Evolutionary conservation across 2,888 invertebrate genomes (phyloP).

Genomic region (Cantharis flavilabris): DNA sequence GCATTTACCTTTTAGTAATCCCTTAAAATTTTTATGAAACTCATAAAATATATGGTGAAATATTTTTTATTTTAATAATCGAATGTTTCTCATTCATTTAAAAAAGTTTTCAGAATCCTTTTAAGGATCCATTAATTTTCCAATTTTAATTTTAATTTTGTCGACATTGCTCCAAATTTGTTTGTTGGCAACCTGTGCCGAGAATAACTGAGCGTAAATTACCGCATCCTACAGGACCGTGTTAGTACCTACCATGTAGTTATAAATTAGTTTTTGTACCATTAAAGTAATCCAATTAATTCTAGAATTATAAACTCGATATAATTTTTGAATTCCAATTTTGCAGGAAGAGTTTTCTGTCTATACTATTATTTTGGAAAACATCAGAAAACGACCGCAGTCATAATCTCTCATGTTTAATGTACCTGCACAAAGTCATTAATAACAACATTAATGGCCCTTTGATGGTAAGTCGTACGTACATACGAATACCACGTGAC

Average conservation of each 20-base stretch:
- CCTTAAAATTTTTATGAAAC: neutral
- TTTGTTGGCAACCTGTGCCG: neutral
- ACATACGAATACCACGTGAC: neutral
- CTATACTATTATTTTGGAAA: neutral
- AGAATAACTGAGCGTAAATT: neutral
- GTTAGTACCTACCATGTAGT: neutral
- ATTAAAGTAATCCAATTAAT: neutral
- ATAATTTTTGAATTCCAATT: neutral
- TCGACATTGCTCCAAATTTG: neutral
- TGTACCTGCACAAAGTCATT: neutral
- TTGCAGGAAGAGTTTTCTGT: neutral
- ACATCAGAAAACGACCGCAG: neutral
- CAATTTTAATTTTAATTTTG: neutral
- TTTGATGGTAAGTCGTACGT: neutral
- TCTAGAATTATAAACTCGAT: neutral
- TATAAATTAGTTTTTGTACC: neutral
- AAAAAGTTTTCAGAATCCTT: neutral
- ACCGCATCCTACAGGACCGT: neutral
- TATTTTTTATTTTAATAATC: neutral
- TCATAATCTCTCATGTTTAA: neutral
- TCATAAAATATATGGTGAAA: neutral
- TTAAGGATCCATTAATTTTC: neutral
- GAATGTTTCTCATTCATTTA: neutral
- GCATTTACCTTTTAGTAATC: neutral
- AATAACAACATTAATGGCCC: neutral